Conservation (phyloP, 1,140 invertebrate genomes). For the Coelopa frigida region DNA sequence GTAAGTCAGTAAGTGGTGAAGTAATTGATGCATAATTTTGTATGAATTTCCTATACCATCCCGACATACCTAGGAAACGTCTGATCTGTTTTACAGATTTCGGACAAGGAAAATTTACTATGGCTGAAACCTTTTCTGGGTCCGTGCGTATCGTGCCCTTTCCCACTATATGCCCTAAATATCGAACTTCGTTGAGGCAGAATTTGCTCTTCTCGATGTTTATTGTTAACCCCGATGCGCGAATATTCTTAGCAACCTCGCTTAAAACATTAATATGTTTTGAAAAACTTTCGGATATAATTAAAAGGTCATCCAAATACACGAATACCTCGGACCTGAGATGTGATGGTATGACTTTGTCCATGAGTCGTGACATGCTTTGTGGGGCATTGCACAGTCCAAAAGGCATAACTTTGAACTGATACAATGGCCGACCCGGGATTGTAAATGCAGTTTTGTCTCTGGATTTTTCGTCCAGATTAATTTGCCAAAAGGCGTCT, state of each 20-base stretch:
- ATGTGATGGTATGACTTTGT: constrained; percentile 4
- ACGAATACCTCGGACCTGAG: constrained; percentile 9
- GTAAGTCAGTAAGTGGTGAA: constrained; percentile 24
- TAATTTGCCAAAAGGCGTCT: constrained; percentile 23
- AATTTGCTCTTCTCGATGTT: constrained; percentile 15
- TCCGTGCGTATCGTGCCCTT: constrained; percentile 37
- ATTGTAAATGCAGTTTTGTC: constrained; percentile 41
- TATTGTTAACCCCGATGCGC: constrained; percentile 19
- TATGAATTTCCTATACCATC: constrained; percentile 38
- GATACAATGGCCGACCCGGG: constrained; percentile 24
- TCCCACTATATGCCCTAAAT: constrained; percentile 18
- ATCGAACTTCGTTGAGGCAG: constrained; percentile 21
- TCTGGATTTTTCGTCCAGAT: constrained; percentile 11
- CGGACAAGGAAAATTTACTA: constrained; percentile 9
- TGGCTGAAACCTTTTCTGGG: constrained; percentile 19
- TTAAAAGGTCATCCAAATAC: constrained; percentile 36
- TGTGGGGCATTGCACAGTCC: constrained; percentile 11
- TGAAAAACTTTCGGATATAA: constrained; percentile 31
- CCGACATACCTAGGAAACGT: constrained; percentile 45
- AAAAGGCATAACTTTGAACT: constrained; percentile 25
- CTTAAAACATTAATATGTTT: constrained; percentile 28
- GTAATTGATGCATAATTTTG: constrained; percentile 30
- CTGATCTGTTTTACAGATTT: constrained; percentile 34
- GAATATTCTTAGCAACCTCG: constrained; percentile 16
- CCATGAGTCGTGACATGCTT: constrained; percentile 7